These are phyloP conservation scores for Artemia franciscana DNA, from an alignment of 1,140 invertebrate genomes.

Conservation along the genomic window DNA sequence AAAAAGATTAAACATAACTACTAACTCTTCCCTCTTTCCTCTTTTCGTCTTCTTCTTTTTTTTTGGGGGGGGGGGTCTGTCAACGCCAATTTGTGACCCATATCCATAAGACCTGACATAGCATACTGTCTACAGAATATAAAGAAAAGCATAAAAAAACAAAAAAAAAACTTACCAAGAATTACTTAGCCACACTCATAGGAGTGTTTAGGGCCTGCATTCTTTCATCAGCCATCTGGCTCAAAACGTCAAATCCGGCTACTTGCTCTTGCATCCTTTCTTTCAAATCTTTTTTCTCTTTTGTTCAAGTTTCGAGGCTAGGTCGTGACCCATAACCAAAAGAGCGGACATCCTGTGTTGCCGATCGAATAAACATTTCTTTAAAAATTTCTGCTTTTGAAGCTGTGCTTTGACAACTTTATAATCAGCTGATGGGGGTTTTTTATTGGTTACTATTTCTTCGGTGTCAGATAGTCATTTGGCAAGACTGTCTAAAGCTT, in stretches of 20 bases:
- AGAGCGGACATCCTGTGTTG: conserved; percentile 74
- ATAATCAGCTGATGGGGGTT: conserved; percentile 83
- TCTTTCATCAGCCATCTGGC: conserved; percentile 50
- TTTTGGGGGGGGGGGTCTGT: no score
- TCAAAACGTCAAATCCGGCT: conserved; percentile 55
- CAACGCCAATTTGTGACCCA: no score
- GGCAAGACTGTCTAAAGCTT: conserved; percentile 30
- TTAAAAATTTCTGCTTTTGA: conserved; percentile 49
- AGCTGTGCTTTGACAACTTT: conserved; percentile 77
- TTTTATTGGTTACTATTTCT: conserved; percentile 88
- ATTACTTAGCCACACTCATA: conserved; percentile 59
- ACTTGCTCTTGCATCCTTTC: conserved; percentile 64
- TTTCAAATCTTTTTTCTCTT: conserved; percentile 66
- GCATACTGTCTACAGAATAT: no score
- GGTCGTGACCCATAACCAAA: conserved; percentile 63
- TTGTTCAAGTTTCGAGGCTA: conserved; percentile 52
- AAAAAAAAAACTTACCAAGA: conserved; percentile 22
- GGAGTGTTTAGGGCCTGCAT: conserved; percentile 68
- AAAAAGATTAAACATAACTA: no score
- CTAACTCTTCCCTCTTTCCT: no score
- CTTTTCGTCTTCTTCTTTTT: no score
- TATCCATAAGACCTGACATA: no score
- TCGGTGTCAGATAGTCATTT: conserved; percentile 88
- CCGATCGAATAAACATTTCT: conserved; percentile 82
- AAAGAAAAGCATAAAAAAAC: not conserved